Conservation (phyloP, 2,888 invertebrate species). For the Drosophila longiperda region DNA sequence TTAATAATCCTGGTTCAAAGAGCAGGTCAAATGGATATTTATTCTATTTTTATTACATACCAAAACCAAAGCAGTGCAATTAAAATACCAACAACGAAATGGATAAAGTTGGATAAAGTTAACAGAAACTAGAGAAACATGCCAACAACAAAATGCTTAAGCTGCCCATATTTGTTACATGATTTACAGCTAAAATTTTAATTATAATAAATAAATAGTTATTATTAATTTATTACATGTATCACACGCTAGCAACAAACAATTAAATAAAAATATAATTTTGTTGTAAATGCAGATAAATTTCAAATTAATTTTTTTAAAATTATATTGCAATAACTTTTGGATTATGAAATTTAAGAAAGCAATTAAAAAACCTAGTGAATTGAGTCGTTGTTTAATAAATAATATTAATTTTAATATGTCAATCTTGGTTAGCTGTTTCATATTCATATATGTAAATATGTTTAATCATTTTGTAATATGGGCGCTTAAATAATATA, state of each 20-base stretch:
- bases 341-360: not conserved
- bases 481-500: not conserved
- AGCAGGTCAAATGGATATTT: not conserved
- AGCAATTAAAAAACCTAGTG: not conserved
- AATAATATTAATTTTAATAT: not conserved
- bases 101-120: conserved; percentile 11
- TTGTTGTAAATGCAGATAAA: not conserved
- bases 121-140: conserved; percentile 22
- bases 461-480: not conserved
- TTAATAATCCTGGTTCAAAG: not conserved
- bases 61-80: conserved; percentile 32
- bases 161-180: not conserved
- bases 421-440: not conserved
- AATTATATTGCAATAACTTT: not conserved
- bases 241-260: not conserved
- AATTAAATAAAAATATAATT: not conserved
- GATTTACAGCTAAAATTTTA: not conserved
- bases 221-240: not conserved
- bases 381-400: not conserved
- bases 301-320: not conserved
- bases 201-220: not conserved
- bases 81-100: conserved; percentile 44
- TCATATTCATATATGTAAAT: not conserved
- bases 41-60: conserved; percentile 39
- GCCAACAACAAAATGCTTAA: conserved; percentile 10